These are phyloP conservation scores for Epinephelus awoara DNA, from an alignment of 2,797 vertebrate genomes.

Conservation along the genomic window DNA sequence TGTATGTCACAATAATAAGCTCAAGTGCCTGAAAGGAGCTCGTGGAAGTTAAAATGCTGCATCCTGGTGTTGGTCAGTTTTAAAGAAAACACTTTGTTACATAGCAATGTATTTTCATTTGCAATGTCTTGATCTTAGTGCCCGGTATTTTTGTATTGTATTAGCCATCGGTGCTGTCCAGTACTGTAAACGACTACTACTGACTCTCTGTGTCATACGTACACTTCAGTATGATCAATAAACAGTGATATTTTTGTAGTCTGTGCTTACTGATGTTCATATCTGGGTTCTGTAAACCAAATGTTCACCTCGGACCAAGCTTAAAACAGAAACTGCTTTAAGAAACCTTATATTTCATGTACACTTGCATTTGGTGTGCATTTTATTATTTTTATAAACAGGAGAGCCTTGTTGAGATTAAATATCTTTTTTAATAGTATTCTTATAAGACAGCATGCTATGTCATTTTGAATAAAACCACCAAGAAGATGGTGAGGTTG, in stretches of 20 bases:
- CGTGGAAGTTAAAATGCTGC: slow-evolving; percentile 28
- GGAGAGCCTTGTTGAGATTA: too few relatives aligned
- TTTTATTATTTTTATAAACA: not conserved
- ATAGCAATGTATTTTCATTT: slow-evolving; percentile 39
- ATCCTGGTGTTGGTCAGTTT: slow-evolving; percentile 12
- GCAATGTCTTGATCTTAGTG: slow-evolving; percentile 19
- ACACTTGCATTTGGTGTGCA: not conserved
- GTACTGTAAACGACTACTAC: slow-evolving; percentile 28
- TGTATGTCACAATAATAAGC: slow-evolving; percentile 44
- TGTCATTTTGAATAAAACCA: too few relatives aligned
- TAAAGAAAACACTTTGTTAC: slow-evolving; percentile 13
- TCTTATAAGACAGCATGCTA: too few relatives aligned
- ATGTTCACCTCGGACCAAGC: not conserved
- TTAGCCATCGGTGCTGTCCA: slow-evolving; percentile 20
- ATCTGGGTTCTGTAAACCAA: not conserved
- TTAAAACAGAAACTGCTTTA: too few relatives aligned
- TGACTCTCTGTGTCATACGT: slow-evolving; percentile 39
- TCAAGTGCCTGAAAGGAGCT: slow-evolving; percentile 70
- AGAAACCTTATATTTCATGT: not conserved
- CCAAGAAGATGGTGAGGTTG: too few relatives aligned
- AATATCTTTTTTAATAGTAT: too few relatives aligned
- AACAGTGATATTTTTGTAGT: slow-evolving; percentile 65
- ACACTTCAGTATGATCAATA: slow-evolving; percentile 63
- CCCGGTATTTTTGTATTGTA: slow-evolving; percentile 47
- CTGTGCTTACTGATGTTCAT: slow-evolving; percentile 6